phyloP scores from a whole-genome alignment of 2,113 vertebrate species.

The Albula glossodonta region DNA sequence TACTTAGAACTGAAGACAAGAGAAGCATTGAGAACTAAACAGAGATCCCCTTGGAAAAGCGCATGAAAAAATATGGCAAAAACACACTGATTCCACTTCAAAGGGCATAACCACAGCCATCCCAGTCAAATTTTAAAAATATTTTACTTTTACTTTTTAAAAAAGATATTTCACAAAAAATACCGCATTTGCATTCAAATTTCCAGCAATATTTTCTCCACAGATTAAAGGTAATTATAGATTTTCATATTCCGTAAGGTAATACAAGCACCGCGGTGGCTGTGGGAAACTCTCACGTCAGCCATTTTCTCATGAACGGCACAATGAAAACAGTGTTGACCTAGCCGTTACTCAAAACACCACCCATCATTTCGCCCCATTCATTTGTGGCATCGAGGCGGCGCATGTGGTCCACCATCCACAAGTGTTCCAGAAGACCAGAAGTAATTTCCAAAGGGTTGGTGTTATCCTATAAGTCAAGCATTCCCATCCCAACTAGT shows the following conservation, averaged over 20 bases:
- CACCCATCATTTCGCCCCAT: conserved; percentile 35
- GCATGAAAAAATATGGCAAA: background rate
- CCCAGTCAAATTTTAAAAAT: background rate
- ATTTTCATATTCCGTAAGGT: conserved; percentile 46
- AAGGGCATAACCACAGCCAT: background rate
- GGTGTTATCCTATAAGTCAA: conserved; percentile 41
- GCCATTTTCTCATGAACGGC: conserved; percentile 49
- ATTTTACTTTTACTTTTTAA: background rate
- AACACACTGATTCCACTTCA: background rate
- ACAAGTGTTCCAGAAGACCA: conserved; percentile 37
- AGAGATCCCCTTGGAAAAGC: background rate
- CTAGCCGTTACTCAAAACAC: conserved; percentile 26
- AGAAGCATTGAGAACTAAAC: background rate
- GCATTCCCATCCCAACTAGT: conserved; percentile 53
- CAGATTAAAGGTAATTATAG: conserved; percentile 50
- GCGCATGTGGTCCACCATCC: conserved; percentile 50
- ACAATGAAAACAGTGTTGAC: conserved; percentile 30
- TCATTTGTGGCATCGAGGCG: conserved; percentile 32
- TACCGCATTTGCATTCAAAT: conserved; percentile 33
- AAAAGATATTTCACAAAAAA: conserved; percentile 35
- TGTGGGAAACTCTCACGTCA: conserved; percentile 40
- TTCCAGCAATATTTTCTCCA: conserved; percentile 38
- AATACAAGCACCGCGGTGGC: conserved; percentile 39
- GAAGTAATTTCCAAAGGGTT: conserved; percentile 16
- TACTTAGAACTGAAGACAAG: background rate